A percentile compares a stretch with the other conserved stretches of the same genome.
phyloP scores from a whole-genome alignment of 2,888 invertebrate species.

The Eremobia ochroleuca region DNA sequence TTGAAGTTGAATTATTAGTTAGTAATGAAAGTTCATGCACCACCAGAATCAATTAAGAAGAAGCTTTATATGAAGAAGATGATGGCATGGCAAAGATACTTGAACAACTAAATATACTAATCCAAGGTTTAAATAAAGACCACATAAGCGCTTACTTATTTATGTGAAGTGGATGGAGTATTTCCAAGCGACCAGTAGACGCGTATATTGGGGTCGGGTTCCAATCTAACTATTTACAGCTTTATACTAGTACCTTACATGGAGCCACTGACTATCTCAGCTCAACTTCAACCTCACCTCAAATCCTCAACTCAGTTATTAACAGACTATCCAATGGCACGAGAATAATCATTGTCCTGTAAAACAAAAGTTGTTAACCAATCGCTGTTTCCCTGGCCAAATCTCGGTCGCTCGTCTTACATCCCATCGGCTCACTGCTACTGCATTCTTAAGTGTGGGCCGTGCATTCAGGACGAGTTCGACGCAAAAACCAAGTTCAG shows the following conservation, averaged over 20 bases:
- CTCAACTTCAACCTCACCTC: neutral
- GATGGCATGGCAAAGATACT: neutral
- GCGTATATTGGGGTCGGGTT: neutral
- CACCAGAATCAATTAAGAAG: neutral
- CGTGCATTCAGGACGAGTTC: constrained; percentile 82
- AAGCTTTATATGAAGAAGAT: neutral
- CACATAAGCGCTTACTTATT: too few species aligned
- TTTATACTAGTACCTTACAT: neutral
- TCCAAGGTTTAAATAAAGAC: too few species aligned
- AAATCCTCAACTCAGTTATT: neutral
- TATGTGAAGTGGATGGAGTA: neutral
- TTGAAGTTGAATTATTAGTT: neutral
- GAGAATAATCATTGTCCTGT: neutral
- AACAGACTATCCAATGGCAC: neutral
- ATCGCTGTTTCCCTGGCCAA: constrained; percentile 63
- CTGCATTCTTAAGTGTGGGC: constrained; percentile 81
- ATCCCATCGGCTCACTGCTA: constrained; percentile 71
- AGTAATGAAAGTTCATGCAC: neutral
- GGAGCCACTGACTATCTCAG: neutral
- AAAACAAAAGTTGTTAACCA: neutral
- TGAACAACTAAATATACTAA: too few species aligned
- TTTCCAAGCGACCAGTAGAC: neutral
- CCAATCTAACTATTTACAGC: neutral
- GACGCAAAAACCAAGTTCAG: constrained; percentile 81
- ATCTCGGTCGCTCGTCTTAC: constrained; percentile 57